Evolutionary conservation across 2,113 vertebrate species (phyloP).

Genomic region (Naja naja): DNA sequence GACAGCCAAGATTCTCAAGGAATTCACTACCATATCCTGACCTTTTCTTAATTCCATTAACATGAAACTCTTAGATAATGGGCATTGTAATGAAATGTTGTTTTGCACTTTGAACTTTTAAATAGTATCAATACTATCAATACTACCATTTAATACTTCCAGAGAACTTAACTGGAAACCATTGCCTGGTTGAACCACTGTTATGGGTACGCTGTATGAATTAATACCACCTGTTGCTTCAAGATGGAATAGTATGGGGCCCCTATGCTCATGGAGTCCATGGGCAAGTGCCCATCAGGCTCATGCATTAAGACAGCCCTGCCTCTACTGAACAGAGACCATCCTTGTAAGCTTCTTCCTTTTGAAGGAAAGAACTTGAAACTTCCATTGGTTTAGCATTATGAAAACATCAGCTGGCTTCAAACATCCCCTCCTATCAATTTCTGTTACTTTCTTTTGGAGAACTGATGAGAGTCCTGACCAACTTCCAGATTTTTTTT

Average conservation of each 20-base stretch:
- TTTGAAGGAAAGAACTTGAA: not conserved
- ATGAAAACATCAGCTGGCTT: not conserved
- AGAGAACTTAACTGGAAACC: not conserved
- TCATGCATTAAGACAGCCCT: too few relatives aligned
- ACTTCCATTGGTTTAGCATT: not conserved
- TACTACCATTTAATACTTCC: not conserved
- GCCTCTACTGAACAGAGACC: too few relatives aligned
- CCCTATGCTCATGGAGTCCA: too few relatives aligned
- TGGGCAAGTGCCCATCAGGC: too few relatives aligned
- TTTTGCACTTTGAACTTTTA: not conserved
- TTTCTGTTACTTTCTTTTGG: not conserved
- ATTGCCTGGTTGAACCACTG: not conserved
- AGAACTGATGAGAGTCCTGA: not conserved
- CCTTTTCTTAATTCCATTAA: not conserved
- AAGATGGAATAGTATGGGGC: not conserved
- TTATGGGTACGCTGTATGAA: not conserved
- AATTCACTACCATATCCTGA: not conserved
- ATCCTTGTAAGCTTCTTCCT: not conserved
- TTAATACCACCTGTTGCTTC: not conserved
- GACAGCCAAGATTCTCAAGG: not conserved
- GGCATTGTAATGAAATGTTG: not conserved
- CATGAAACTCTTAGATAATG: not conserved
- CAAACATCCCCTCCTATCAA: not conserved
- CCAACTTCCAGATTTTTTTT: not conserved
- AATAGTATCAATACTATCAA: not conserved